These are phyloP conservation scores for Alouatta palliata DNA, from an alignment of 2,113 vertebrate genomes.

Conservation along the genomic window DNA sequence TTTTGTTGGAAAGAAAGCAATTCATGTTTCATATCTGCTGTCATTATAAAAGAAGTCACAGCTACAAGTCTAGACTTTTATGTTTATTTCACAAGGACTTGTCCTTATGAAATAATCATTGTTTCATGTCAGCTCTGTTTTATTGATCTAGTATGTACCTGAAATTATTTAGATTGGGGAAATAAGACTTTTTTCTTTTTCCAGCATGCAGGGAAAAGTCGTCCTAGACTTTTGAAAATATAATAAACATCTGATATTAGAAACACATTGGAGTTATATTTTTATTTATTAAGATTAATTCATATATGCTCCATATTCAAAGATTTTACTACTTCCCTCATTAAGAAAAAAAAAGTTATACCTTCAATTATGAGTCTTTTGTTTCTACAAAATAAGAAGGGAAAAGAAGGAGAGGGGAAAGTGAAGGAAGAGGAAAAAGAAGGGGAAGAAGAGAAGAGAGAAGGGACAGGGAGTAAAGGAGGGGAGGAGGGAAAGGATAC, in stretches of 20 bases:
- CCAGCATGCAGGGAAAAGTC: slow-evolving; percentile 31
- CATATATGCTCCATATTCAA: background rate
- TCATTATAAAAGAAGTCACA: slow-evolving; percentile 58
- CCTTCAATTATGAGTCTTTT: slow-evolving; percentile 1
- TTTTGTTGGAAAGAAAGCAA: slow-evolving; percentile 51
- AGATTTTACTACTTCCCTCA: background rate
- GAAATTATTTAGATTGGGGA: slow-evolving; percentile 69
- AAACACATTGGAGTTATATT: slow-evolving; percentile 32
- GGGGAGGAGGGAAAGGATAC: background rate
- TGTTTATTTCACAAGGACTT: slow-evolving; percentile 71
- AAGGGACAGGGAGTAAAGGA: background rate
- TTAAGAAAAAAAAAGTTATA: background rate
- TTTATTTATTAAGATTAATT: slow-evolving; percentile 55
- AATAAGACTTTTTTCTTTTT: slow-evolving; percentile 47
- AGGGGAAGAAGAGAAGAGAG: background rate
- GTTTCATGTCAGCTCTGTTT: slow-evolving; percentile 40
- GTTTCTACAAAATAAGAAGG: background rate
- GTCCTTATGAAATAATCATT: slow-evolving; percentile 71
- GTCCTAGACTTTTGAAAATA: slow-evolving; percentile 14
- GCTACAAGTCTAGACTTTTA: slow-evolving; percentile 65
- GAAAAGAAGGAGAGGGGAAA: background rate
- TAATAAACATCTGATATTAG: slow-evolving; percentile 47
- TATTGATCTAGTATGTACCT: slow-evolving; percentile 49
- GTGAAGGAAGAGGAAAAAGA: background rate
- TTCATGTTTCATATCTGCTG: background rate